Evolutionary conservation across 2,888 invertebrate genomes (phyloP), one percentile per base, ranked within the genome.

Genomic region (Frankliniella fusca): DNA sequence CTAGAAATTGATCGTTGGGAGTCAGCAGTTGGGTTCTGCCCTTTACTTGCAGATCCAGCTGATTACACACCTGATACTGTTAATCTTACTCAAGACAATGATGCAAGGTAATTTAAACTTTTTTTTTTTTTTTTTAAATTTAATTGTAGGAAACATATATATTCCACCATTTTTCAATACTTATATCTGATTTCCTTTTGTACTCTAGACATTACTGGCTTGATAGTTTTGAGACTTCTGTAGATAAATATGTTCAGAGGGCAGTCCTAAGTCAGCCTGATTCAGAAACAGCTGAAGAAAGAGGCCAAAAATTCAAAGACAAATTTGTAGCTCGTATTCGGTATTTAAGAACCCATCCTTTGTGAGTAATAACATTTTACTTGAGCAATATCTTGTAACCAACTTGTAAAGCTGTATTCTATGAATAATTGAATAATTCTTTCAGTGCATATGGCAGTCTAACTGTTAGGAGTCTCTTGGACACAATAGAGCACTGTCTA

Each of bases 11-110:
- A 91, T 85, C 87, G 90, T 65, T 88, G 90, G 85, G 89, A 86
- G 81, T 85, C 86, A 0, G 85, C 84, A 5, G 90, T 94, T 82
- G 89, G 90, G 11, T 91, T 90, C 84, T 95, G 95, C 87, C 94
- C 94, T 11, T 89, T 98, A 85, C 90, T 98, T 83, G 90, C 91
- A 85, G 93, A 96, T 88, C 93, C 94, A 82, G 90, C 91, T 85
- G 91, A 91, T 86, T 98, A 98, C 90, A 92, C 92, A 87, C 97
- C 98, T 0, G 98, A 99, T 88, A 96, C 97, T 50, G 93, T 97
- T 84, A 97, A 98, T 89, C 91, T 99, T 83, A 92, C 94, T 83
- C 91, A 92, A 86, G 97, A 98, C 88, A 90, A 91, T 84, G 94
- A 95, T 87, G 98, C 97, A 20, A 92, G 95, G 87, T 92, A 90